Base-by-base conservation (phyloP, 2,113 vertebrate species). In the Columbina picui region DNA sequence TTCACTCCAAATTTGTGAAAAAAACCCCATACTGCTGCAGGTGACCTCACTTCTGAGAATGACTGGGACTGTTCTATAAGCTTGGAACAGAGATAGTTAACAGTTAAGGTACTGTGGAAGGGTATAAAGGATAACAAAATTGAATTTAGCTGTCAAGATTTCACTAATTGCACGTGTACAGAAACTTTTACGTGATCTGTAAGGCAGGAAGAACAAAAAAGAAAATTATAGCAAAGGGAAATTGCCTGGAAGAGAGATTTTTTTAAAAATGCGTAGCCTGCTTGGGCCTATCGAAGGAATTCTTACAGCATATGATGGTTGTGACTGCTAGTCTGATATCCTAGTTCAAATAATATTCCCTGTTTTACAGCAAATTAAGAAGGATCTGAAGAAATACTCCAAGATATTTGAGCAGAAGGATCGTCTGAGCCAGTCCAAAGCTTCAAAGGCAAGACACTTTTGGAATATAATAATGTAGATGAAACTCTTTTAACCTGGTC, bases 401-500 rank as follows among this genome's bases (percentile, higher is more conserved):
- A 99, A 99, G 98, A 99, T 99, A 97, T 99, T 99, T 97, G 99
- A 99, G 95, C 99, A 99, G 98, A 99, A 99, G 96, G 99, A 99
- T 98, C 99, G 99, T 84, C 95, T 99, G 96, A 99, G 99, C 97
- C 99, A 99, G 90, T 99, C 99, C 82, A 99, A 99, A 98, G 99
- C 99, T 52, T 99, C 99, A 11, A 99, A 99, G 99, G 99, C 99
- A 97, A 97, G 98, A 43, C 5, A 5, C 22, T 74, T 83, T 39
- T 3, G 17, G 18, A 32, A 43, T 39, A 23, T 14, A 67, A 55
- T 39, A 23, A 32, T 7, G 10, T 56, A 59, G 65, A 75, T 29
- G 0, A 16, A 71, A 38, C 4, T 93, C 14, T 43, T 22, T 10
- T 75, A 63, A 53, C 6, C 6, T 78, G 16, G 22, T 8, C 12